A percentile compares a stretch with the other conserved stretches of the same genome.
phyloP scores from a whole-genome alignment of 2,888 invertebrate species.

The Nephrotoma flavescens region DNA sequence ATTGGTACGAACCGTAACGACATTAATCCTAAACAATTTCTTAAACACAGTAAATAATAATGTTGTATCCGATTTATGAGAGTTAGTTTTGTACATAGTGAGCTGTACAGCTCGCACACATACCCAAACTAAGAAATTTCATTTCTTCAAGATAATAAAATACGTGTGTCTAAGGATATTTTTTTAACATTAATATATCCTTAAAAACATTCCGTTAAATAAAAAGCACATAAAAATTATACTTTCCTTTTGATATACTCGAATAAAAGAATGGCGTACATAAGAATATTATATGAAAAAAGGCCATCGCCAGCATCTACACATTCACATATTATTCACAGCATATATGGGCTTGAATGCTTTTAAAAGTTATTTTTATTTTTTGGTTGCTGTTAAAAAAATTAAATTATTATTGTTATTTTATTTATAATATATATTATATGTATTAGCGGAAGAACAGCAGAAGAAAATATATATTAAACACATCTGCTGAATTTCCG shows the following conservation, averaged over 20 bases:
- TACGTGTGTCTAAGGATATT: background rate
- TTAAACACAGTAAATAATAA: background rate
- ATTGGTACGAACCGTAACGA: background rate
- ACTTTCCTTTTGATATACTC: background rate
- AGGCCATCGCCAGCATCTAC: background rate
- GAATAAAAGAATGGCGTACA: background rate
- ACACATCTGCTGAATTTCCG: background rate
- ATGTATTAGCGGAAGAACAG: background rate
- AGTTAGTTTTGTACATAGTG: background rate
- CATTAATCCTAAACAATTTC: background rate
- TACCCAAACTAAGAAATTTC: background rate
- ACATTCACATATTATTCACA: background rate
- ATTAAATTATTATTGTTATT: background rate
- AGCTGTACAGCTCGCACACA: background rate
- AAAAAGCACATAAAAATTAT: background rate
- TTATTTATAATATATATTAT: background rate
- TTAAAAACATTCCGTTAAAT: background rate
- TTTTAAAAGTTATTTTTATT: background rate
- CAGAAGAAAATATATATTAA: background rate
- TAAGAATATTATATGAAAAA: background rate
- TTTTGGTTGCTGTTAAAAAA: background rate
- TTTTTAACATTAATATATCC: background rate
- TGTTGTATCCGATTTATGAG: background rate
- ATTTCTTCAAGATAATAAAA: background rate
- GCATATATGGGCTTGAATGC: background rate